A percentile compares a stretch with the other conserved stretches of the same genome.
These are phyloP conservation scores for Coleophora deauratella DNA, from an alignment of 2,888 invertebrate genomes.

Conservation along the genomic window DNA sequence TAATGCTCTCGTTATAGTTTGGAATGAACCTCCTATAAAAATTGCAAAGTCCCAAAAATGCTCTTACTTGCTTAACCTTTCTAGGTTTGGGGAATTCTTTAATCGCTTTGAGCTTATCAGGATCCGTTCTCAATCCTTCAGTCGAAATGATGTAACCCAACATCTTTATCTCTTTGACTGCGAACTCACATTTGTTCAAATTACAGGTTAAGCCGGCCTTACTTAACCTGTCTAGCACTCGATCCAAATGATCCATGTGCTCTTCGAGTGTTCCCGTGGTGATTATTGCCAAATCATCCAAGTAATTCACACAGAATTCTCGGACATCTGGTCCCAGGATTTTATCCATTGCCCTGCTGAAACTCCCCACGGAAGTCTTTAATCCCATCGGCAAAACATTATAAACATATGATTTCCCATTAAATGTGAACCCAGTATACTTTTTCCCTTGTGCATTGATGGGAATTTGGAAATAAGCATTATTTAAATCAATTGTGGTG, in stretches of 20 bases:
- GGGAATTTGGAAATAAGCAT: conserved; percentile 17
- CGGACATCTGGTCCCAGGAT: conserved; percentile 8
- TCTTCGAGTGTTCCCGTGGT: conserved; percentile 5
- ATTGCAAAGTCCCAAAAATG: conserved; percentile 21
- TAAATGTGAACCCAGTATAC: no score
- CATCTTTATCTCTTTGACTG: conserved; percentile 13
- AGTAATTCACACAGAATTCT: conserved; percentile 10
- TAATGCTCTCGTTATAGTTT: conserved; percentile 7
- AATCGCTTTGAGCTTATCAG: conserved; percentile 10
- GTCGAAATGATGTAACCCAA: conserved; percentile 16
- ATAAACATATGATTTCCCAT: no score
- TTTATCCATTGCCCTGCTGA: conserved; percentile 6
- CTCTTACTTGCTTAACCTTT: conserved; percentile 17
- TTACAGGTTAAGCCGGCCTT: conserved; percentile 10
- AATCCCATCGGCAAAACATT: background rate
- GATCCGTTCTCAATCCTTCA: conserved; percentile 7
- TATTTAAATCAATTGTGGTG: conserved; percentile 15
- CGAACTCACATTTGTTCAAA: conserved; percentile 4
- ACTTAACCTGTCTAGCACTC: conserved; percentile 3
- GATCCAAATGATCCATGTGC: conserved; percentile 9
- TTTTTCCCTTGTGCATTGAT: conserved; percentile 4
- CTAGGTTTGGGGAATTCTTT: conserved; percentile 17
- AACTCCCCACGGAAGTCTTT: conserved; percentile 5
- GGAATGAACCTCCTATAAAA: conserved; percentile 21
- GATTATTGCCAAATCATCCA: conserved; percentile 10